These are phyloP conservation scores for Marisa cornuarietis DNA, from an alignment of 1,140 invertebrate genomes.

Conservation along the genomic window DNA sequence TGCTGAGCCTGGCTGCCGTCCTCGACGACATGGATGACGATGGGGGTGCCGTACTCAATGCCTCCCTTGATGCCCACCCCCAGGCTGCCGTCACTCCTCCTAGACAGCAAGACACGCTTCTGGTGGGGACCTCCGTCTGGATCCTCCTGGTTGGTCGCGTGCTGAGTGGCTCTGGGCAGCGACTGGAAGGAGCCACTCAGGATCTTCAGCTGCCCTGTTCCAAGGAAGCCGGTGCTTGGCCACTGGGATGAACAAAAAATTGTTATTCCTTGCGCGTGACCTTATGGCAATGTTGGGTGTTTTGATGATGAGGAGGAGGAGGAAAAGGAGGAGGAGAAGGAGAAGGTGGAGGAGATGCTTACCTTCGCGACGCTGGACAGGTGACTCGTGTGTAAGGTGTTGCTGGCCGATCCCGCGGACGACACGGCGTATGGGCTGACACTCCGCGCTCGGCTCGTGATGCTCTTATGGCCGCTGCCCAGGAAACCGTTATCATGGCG, in stretches of 20 bases:
- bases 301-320: too few relatives aligned
- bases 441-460: too few relatives aligned
- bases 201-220: constrained; percentile 16
- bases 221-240: constrained; percentile 3
- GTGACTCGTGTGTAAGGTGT: too few relatives aligned
- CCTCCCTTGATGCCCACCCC: constrained; percentile 97
- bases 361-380: too few relatives aligned
- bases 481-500: too few relatives aligned
- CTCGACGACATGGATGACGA: constrained; percentile 78
- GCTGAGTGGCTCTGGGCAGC: background rate
- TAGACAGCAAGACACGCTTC: constrained; percentile 41
- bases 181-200: constrained; percentile 29
- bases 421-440: too few relatives aligned
- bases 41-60: constrained; percentile 96
- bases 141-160: background rate
- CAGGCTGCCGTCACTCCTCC: constrained; percentile 70
- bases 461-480: too few relatives aligned
- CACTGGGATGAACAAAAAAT: background rate
- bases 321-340: too few relatives aligned
- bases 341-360: too few relatives aligned
- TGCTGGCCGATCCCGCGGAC: too few relatives aligned
- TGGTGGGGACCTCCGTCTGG: background rate
- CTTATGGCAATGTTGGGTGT: too few relatives aligned
- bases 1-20: constrained; percentile 89
- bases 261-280: too few relatives aligned